These are phyloP conservation scores for Lethenteron reissneri DNA, from an alignment of 2,113 vertebrate species.

Conservation along the genomic window DNA sequence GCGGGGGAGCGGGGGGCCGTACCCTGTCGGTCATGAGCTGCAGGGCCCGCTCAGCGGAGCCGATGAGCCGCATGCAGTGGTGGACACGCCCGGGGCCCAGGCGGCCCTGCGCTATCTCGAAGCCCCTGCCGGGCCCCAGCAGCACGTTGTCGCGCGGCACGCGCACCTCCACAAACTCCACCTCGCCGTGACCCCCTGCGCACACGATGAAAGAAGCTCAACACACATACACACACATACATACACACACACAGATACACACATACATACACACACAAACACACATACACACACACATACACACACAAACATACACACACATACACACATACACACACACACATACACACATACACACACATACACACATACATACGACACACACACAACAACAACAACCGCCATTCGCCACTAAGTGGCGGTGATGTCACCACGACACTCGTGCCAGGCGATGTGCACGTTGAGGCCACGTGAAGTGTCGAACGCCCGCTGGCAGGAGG, in stretches of 20 bases:
- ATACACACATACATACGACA: no score
- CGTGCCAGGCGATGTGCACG: no score
- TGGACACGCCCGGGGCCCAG: slow-evolving; percentile 24
- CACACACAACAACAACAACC: no score
- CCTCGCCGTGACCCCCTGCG: slow-evolving; percentile 22
- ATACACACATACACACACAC: no score
- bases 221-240: neutral
- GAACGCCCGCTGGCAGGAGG: no score
- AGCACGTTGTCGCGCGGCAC: slow-evolving; percentile 22
- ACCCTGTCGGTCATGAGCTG: slow-evolving; percentile 22
- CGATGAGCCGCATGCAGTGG: slow-evolving; percentile 22
- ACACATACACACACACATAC: no score
- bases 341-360: no score
- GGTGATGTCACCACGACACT: no score
- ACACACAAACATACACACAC: no score
- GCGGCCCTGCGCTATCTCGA: slow-evolving; percentile 25
- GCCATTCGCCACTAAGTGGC: no score
- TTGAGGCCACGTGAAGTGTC: no score
- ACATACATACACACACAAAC: neutral
- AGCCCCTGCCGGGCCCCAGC: slow-evolving; percentile 19
- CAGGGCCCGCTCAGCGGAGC: slow-evolving; percentile 20
- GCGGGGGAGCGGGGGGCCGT: slow-evolving; percentile 9
- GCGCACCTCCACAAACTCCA: slow-evolving; percentile 19
- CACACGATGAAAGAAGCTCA: neutral
- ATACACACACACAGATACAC: neutral